phyloP scores from a whole-genome alignment of 2,113 vertebrate genomes.

The Thomomys bottae region DNA sequence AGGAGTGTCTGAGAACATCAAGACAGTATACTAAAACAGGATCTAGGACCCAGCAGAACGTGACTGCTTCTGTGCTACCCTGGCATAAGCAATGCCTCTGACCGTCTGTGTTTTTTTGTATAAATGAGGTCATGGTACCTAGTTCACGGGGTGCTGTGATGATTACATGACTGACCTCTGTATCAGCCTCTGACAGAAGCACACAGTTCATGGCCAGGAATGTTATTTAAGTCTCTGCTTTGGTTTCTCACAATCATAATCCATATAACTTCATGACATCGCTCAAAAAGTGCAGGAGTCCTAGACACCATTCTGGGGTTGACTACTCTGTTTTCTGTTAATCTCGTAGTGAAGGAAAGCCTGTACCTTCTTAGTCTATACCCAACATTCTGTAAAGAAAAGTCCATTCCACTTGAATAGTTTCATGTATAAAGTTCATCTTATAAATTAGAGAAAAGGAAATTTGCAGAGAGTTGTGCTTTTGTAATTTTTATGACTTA shows the following conservation, averaged over 20 bases:
- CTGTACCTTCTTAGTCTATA: neutral
- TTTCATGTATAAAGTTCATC: no score
- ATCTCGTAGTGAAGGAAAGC: neutral
- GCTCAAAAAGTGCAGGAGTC: neutral
- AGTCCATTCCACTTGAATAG: no score
- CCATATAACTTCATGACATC: neutral
- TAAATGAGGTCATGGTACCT: neutral
- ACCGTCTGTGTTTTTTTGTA: neutral
- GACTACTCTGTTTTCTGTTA: neutral
- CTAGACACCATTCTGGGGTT: no score
- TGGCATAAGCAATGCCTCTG: neutral
- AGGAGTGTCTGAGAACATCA: no score
- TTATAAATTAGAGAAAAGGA: no score
- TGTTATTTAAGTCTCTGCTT: neutral
- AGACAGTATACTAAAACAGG: neutral
- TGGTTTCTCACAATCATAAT: neutral
- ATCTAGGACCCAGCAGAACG: neutral
- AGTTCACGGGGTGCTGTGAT: neutral
- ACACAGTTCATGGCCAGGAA: neutral
- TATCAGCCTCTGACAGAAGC: neutral
- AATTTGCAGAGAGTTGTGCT: neutral
- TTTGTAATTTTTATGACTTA: neutral
- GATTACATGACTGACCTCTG: neutral
- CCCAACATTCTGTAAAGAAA: no score
- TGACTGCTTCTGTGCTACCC: neutral